phyloP scores from a whole-genome alignment of 2,888 invertebrate species.

The Cataglyphis albicans region DNA sequence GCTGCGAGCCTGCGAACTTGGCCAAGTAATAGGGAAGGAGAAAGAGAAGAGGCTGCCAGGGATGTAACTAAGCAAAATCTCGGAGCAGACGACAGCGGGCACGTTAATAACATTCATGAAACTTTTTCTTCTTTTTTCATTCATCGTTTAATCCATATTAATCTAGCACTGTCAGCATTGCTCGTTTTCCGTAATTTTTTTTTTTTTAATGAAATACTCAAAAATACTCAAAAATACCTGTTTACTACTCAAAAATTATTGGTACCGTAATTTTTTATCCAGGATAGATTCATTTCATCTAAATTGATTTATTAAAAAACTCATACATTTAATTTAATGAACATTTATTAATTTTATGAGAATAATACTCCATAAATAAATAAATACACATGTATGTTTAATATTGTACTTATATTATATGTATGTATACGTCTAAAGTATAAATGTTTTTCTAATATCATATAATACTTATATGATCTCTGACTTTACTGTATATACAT shows the following conservation, averaged over 20 bases:
- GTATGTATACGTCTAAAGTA: neutral
- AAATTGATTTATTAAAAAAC: neutral
- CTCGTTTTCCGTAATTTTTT: neutral
- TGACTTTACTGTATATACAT: neutral
- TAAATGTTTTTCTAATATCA: neutral
- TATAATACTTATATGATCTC: neutral
- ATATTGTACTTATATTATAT: neutral
- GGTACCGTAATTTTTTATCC: neutral
- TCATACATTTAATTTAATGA: neutral
- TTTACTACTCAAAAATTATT: neutral
- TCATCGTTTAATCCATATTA: neutral
- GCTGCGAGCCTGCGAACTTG: conserved; percentile 16
- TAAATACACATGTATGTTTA: neutral
- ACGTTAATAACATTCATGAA: neutral
- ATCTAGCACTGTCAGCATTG: neutral
- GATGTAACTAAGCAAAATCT: conserved; percentile 1
- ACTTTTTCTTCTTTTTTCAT: neutral
- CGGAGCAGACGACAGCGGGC: neutral
- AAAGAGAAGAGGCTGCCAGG: neutral
- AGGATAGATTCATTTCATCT: neutral
- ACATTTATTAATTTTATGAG: neutral
- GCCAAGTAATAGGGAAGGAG: neutral
- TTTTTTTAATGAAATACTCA: no score
- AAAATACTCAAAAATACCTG: neutral
- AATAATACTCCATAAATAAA: neutral